Percentiles rank a stretch among this genome's conserved stretches.
Conservation (phyloP, 2,797 vertebrate species). For the Macroramphosus scolopax region DNA sequence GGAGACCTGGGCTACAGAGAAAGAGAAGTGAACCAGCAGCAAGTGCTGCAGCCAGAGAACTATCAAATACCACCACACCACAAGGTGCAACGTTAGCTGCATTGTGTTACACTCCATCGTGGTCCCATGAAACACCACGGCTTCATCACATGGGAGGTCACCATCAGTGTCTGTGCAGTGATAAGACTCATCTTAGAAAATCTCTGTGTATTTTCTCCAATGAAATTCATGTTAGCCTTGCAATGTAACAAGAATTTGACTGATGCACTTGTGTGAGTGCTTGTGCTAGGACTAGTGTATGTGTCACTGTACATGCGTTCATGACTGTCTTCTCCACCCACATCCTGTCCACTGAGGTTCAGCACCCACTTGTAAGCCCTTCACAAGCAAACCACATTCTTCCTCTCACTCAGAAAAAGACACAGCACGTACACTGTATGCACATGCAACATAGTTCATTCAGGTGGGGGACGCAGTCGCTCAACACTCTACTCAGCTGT, state of each 20-base stretch:
- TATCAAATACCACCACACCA: conserved; percentile 48
- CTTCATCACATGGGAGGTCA: conserved; percentile 34
- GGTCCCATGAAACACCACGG: background rate
- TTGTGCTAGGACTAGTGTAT: conserved; percentile 9
- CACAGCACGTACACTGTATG: conserved; percentile 16
- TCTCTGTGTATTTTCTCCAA: background rate
- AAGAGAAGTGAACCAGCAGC: conserved; percentile 62
- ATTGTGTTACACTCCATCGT: conserved; percentile 4
- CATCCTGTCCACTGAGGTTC: conserved; percentile 63
- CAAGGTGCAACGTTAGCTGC: conserved; percentile 25
- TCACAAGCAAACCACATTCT: conserved; percentile 59
- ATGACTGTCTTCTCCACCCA: conserved; percentile 51
- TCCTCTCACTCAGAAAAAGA: conserved; percentile 36
- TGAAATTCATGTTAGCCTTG: conserved; percentile 35
- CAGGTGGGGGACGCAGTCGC: conserved; percentile 24
- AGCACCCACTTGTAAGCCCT: conserved; percentile 55
- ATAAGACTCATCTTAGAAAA: conserved; percentile 16
- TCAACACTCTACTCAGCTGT: conserved; percentile 59
- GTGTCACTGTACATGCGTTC: conserved; percentile 5
- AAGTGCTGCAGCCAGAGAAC: conserved; percentile 47
- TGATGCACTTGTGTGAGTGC: conserved; percentile 1
- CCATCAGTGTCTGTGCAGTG: conserved; percentile 7
- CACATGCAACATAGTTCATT: conserved; percentile 47
- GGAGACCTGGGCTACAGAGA: conserved; percentile 74
- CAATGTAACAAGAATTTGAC: conserved; percentile 8